Conservation (phyloP, 2,797 vertebrate genomes). For the Florisuga fusca region DNA sequence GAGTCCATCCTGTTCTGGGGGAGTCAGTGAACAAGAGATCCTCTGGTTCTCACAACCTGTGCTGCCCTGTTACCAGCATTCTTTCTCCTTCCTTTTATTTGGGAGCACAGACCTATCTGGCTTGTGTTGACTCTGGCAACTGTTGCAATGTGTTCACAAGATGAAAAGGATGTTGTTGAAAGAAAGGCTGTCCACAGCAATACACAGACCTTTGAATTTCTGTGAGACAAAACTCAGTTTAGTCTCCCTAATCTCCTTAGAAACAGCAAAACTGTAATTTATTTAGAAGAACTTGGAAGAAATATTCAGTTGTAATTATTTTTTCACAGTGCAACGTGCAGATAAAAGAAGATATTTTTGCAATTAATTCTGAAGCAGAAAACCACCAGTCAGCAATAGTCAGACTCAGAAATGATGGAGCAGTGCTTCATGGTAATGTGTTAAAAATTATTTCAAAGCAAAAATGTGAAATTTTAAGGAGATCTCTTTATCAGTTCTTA, state of each 20-base stretch:
- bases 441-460: background rate
- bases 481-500: no score
- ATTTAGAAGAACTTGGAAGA: background rate
- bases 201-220: background rate
- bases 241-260: background rate
- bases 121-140: background rate
- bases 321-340: background rate
- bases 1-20: no score
- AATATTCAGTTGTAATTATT: background rate
- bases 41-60: no score
- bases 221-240: background rate
- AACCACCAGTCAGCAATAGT: background rate
- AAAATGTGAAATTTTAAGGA: background rate
- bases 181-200: background rate
- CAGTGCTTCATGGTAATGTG: background rate
- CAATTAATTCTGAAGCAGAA: conserved; percentile 14
- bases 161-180: background rate
- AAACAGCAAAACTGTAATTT: background rate
- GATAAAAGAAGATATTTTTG: conserved; percentile 46
- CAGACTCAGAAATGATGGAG: background rate
- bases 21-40: no score
- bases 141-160: background rate
- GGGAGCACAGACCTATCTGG: fast-evolving
- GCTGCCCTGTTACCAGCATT: no score
- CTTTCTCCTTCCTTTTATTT: background rate